phyloP scores from a whole-genome alignment of 2,797 vertebrate genomes.

The Amphiprion clarkii region DNA sequence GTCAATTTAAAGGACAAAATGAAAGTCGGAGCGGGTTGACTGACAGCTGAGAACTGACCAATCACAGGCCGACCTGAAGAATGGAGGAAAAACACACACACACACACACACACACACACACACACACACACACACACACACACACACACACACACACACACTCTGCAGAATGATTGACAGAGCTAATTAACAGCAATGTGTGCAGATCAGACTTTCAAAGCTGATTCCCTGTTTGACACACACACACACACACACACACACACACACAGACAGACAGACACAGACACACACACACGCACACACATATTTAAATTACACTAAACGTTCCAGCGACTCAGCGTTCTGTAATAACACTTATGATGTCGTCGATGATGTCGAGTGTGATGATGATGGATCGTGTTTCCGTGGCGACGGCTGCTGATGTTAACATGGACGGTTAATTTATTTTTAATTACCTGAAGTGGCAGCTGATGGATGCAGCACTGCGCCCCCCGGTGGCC shows the following conservation, averaged over 20 bases:
- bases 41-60: conserved; percentile 25
- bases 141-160: conserved; percentile 3
- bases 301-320: conserved; percentile 23
- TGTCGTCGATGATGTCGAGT: conserved; percentile 6
- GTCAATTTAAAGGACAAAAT: neutral
- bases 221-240: neutral
- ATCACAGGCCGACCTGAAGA: conserved; percentile 29
- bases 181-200: conserved; percentile 52
- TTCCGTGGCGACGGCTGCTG: neutral
- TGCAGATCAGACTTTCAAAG: conserved; percentile 31
- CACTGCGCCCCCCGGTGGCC: too few species aligned
- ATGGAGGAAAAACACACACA: too few species aligned
- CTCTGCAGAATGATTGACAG: conserved; percentile 46
- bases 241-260: conserved; percentile 9
- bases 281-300: conserved; percentile 1
- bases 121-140: too few species aligned
- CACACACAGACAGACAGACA: conserved; percentile 1
- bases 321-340: conserved; percentile 35
- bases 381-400: conserved; percentile 36
- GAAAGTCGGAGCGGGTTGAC: neutral
- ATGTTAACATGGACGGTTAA: conserved; percentile 1
- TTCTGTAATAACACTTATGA: conserved; percentile 26
- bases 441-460: conserved; percentile 38
- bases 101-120: too few species aligned
- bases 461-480: neutral